phyloP scores from a whole-genome alignment of 2,113 vertebrate genomes.

The Cyprinodon brontotheroides region DNA sequence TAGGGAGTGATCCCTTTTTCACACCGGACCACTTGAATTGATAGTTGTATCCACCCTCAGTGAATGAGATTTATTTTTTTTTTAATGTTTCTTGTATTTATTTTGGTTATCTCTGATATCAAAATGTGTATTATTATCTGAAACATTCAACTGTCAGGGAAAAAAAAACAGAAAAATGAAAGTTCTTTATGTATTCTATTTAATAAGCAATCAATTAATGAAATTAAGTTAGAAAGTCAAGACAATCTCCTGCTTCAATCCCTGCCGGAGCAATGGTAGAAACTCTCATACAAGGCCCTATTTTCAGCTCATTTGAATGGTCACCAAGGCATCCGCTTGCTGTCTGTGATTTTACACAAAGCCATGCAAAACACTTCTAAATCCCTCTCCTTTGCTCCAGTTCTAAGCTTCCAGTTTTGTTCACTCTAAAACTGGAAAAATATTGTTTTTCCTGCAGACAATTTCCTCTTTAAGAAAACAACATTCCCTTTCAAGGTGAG shows the following conservation, averaged over 20 bases:
- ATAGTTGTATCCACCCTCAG: too few species aligned
- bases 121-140: too few species aligned
- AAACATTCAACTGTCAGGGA: not conserved
- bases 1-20: too few species aligned
- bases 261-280: not conserved
- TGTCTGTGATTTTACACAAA: slow-evolving; percentile 48
- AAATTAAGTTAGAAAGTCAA: not conserved
- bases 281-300: not conserved
- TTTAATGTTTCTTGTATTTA: too few species aligned
- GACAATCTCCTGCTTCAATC: not conserved
- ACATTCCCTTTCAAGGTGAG: slow-evolving; percentile 5
- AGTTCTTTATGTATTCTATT: not conserved
- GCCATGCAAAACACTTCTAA: slow-evolving; percentile 68
- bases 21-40: too few species aligned
- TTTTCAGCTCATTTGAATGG: slow-evolving; percentile 72
- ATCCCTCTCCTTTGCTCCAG: not conserved
- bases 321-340: slow-evolving; percentile 47
- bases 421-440: slow-evolving; percentile 6
- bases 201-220: too few species aligned
- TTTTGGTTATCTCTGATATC: too few species aligned
- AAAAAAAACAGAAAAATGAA: not conserved
- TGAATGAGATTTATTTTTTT: too few species aligned
- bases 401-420: not conserved
- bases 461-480: slow-evolving; percentile 26
- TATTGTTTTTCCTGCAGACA: slow-evolving; percentile 42